Base-by-base conservation (phyloP, 2,113 vertebrate genomes). In the Entomyzon cyanotis region DNA sequence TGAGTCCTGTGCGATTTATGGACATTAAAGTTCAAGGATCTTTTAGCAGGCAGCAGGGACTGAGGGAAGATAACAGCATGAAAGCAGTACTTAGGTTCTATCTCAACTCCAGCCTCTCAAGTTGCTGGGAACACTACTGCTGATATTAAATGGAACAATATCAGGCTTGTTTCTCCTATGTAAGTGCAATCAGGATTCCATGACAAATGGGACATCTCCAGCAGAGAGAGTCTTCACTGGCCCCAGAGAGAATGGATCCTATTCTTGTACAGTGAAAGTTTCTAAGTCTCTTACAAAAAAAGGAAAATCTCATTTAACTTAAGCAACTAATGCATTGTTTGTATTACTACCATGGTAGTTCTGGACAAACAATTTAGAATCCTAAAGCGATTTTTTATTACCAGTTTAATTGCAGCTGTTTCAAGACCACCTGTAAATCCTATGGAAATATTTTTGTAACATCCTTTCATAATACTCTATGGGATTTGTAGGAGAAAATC, bases 341-440 rank as follows among this genome's bases (percentile, higher is more conserved):
- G 5, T 52, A 19, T 62, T 69, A 41, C 5, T 50, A 67, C 10
- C 30, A 16, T 55, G 20, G 44, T n/a, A 62, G 16, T 33, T 62
- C 47, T 78, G 23, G 16, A 12, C 42, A 67, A 68, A 86, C 1
- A 63, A 24, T 41, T 46, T 15, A 41, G 39, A 60, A 73, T 53
- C 9, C 25, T 52, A 25, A 24, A 10, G 11, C 37, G 10, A 0
- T 0, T 31, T 3, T 53, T 37, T 31, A 44, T 77, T 85, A 52
- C 16, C 75, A 27, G 3, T 82, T 89, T 82, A 67, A 60, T 80
- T 58, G 53, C 31, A 59, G 18, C 10, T 73, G 5, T 77, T 90
- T 93, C 31, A 64, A 92, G 15, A 86, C 49, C 31, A 74, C 24
- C 16, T 83, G 77, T 95, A 83, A 89, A 55, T 82, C 23, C 35